Conservation (phyloP, 2,888 invertebrate genomes). For the Lepidonotus clava region DNA sequence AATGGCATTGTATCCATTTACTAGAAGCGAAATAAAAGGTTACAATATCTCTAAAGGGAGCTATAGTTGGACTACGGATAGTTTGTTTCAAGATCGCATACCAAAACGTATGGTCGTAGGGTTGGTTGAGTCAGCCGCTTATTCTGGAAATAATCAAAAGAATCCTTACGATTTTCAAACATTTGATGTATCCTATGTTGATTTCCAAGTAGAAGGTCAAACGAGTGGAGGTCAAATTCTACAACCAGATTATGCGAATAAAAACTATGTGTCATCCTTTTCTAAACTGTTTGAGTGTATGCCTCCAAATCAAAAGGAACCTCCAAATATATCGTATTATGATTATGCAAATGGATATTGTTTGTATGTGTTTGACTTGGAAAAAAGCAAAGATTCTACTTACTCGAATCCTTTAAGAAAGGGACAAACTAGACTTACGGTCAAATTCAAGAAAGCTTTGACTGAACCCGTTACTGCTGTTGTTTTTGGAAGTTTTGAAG, state of each 20-base stretch:
- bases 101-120: background rate
- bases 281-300: background rate
- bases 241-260: background rate
- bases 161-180: too few species aligned
- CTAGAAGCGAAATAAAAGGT: background rate
- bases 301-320: background rate
- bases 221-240: background rate
- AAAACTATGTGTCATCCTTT: background rate
- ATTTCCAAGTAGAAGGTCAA: too few species aligned
- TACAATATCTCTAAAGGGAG: background rate
- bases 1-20: background rate
- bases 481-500: too few species aligned
- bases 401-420: too few species aligned
- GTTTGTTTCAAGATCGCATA: background rate
- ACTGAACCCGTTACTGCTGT: too few species aligned
- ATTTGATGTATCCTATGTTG: too few species aligned
- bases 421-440: too few species aligned
- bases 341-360: background rate
- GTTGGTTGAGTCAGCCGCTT: too few species aligned
- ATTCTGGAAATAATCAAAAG: too few species aligned
- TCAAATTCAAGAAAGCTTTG: too few species aligned
- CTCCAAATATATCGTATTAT: background rate
- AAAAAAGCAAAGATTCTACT: background rate
- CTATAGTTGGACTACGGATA: background rate
- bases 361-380: background rate